phyloP scores from a whole-genome alignment of 2,113 vertebrate genomes.

The Capreolus pygargus region DNA sequence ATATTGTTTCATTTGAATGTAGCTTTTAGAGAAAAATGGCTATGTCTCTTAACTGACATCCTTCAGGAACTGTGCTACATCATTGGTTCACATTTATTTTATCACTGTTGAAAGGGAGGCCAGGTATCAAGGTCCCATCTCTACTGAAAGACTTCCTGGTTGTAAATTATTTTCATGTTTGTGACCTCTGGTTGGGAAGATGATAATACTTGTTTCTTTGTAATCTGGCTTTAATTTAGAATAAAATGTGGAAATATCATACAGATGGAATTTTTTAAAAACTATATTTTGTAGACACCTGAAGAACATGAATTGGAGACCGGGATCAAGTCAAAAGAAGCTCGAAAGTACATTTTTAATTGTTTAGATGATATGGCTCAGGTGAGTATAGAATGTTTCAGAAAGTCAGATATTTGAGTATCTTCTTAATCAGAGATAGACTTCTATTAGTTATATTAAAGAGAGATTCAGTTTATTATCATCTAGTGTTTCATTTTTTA shows the following conservation, averaged over 20 bases:
- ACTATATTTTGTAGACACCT: slow-evolving; percentile 85
- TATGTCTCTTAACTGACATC: background rate
- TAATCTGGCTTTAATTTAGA: slow-evolving; percentile 43
- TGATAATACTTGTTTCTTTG: slow-evolving; percentile 6
- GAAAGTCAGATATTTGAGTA: background rate
- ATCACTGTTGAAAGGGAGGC: background rate
- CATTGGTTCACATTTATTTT: background rate
- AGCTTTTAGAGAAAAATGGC: background rate
- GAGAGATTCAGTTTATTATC: background rate
- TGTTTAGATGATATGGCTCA: slow-evolving; percentile 99
- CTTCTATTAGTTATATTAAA: background rate
- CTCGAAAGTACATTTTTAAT: slow-evolving; percentile 98
- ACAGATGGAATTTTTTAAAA: background rate
- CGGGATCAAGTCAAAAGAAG: slow-evolving; percentile 98
- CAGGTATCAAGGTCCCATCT: background rate
- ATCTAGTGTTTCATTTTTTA: slow-evolving; percentile 1
- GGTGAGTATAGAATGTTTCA: slow-evolving; percentile 77
- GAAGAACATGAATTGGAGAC: slow-evolving; percentile 97
- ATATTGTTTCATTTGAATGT: background rate
- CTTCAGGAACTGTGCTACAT: background rate
- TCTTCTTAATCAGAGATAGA: background rate
- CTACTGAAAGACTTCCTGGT: background rate
- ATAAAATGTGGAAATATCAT: background rate
- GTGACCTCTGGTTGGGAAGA: slow-evolving; percentile 1
- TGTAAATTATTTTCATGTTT: slow-evolving; percentile 26